Evolutionary conservation across 2,888 invertebrate genomes (phyloP), one percentile per base, ranked within the genome.

Genomic region (Argyra leucocephala): DNA sequence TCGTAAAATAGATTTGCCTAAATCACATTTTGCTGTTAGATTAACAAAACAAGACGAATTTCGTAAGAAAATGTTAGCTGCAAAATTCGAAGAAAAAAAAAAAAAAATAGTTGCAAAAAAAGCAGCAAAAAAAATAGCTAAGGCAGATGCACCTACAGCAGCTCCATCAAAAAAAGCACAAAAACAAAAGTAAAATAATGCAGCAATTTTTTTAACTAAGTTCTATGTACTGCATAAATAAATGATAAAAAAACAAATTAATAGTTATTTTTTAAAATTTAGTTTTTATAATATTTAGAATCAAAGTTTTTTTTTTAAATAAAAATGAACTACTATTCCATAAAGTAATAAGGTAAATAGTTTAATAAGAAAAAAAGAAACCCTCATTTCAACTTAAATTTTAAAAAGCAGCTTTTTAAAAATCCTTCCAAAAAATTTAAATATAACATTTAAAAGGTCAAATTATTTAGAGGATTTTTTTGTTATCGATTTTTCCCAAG

Each of bases 1-100:
- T 79, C 86, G 89, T 69, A 79, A 79, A 7, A 75, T 78, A 65
- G 75, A 76, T 67, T 71, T 79, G 72, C 77, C 78, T 64, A 78
- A 78, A 67, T 75, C 74, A 22, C 77, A 80, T 70, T 79, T 79
- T 68, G 79, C 79, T 57, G 75, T 74, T 65, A 75, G 75, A 60
- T 76, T 77, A 37, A 74, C 72, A 64, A 79, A 79, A 69, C 76
- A 74, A 37, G 73, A 74, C 36, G 76, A 74, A 37, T 76, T 78
- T 66, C 78, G 80, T 68, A 71, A 75, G 60, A 74, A 74, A 64
- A 72, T 75, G 71, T 65, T 75, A 61, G 65, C 69, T 21, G 77
- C 77, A 69, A 72, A 73, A 61, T 72, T 77, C 62, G 77, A 73
- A 63, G 74, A 75, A 64, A 76, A 74, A 69, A 79, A 79, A 71